Evolutionary conservation across 2,113 vertebrate species (phyloP).

Genomic region (Numida meleagris): DNA sequence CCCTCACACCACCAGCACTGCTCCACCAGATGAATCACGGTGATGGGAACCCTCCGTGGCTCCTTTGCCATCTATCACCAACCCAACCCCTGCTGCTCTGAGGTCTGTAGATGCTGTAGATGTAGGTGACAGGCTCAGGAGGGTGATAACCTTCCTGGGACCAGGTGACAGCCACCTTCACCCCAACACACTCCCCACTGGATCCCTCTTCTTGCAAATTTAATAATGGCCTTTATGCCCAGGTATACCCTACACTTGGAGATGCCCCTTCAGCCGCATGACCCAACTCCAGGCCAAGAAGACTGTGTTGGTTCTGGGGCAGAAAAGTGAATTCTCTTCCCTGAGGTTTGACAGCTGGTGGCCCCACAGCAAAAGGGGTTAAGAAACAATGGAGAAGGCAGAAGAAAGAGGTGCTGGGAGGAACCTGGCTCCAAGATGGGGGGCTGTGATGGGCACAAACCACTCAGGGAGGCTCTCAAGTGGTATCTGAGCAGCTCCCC

Average conservation of each 20-base stretch:
- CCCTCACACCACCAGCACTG: not conserved
- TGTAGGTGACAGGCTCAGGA: not conserved
- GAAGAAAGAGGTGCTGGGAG: not conserved
- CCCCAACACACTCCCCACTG: fast-evolving
- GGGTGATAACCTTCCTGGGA: not conserved
- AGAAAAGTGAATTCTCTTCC: not conserved
- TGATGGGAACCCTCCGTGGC: not conserved
- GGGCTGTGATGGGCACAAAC: conserved; percentile 43
- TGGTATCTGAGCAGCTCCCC: conserved; percentile 63
- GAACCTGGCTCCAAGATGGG: not conserved
- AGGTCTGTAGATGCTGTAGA: not conserved
- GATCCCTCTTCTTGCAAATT: not conserved
- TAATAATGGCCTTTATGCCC: too few species aligned
- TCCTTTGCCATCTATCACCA: not conserved
- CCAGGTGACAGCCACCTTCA: not conserved
- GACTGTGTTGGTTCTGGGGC: not conserved
- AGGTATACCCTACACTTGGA: not conserved
- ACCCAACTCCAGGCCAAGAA: not conserved
- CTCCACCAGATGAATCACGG: not conserved
- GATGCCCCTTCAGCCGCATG: not conserved
- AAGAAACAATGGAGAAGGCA: not conserved
- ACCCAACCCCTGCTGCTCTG: not conserved
- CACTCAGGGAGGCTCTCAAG: conserved; percentile 40
- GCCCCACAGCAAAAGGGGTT: not conserved
- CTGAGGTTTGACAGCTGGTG: not conserved